phyloP scores from a whole-genome alignment of 2,888 invertebrate species.

The Amphiduros pacificus region DNA sequence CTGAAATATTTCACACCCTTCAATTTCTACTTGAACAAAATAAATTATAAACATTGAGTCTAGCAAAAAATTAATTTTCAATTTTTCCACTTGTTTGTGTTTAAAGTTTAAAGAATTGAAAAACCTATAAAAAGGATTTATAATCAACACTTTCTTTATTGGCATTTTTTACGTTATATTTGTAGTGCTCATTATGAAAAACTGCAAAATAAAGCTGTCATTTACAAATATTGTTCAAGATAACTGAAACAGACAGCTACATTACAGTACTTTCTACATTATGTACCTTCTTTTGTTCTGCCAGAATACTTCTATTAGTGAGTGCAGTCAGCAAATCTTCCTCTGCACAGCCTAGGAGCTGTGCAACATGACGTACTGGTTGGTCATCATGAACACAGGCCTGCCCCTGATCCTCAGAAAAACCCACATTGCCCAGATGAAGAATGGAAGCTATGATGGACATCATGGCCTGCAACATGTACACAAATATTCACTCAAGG shows the following conservation, averaged over 20 bases:
- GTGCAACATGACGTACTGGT: slow-evolving; percentile 68
- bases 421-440: slow-evolving; percentile 84
- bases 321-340: slow-evolving; percentile 72
- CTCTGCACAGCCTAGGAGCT: slow-evolving; percentile 76
- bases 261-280: no score
- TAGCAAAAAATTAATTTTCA: not conserved
- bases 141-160: no score
- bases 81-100: not conserved
- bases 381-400: slow-evolving; percentile 73
- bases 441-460: slow-evolving; percentile 81
- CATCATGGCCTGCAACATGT: slow-evolving; percentile 64
- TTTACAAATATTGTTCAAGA: no score
- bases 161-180: no score
- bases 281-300: slow-evolving; percentile 75
- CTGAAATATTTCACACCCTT: slow-evolving; percentile 32
- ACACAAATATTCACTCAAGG: no score
- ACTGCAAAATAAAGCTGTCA: no score
- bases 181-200: no score
- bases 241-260: no score
- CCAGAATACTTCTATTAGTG: slow-evolving; percentile 83
- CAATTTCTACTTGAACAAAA: not conserved
- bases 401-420: slow-evolving; percentile 67
- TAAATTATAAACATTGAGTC: not conserved
- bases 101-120: no score
- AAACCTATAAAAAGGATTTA: no score